Conservation (phyloP, 2,888 invertebrate species). For the Hoplodrina ambigua region DNA sequence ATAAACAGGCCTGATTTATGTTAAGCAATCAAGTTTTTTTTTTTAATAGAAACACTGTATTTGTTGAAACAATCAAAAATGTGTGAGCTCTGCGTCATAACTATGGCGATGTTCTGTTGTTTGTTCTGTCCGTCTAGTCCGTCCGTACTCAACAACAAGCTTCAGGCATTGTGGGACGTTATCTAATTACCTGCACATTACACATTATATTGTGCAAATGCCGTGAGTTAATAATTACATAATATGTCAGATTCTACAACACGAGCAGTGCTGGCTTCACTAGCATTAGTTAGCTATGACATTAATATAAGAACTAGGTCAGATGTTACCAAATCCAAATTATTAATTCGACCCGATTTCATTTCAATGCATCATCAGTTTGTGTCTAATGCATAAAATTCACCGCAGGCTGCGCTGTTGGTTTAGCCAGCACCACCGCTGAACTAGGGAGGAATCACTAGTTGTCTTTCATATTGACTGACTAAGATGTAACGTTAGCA, state of each 20-base stretch:
- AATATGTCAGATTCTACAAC: not conserved
- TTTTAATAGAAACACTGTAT: not conserved
- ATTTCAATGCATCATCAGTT: not conserved
- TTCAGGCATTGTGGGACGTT: too few relatives aligned
- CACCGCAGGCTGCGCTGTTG: not conserved
- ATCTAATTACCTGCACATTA: too few relatives aligned
- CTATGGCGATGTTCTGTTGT: not conserved
- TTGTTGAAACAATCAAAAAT: not conserved
- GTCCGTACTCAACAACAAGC: too few relatives aligned
- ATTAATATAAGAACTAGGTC: conserved; percentile 15
- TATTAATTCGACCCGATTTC: conserved; percentile 7
- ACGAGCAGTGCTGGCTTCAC: not conserved
- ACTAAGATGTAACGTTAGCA: conserved; percentile 3
- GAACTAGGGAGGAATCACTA: not conserved
- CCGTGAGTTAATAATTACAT: conserved; percentile 2
- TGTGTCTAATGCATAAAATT: not conserved
- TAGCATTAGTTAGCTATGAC: conserved; percentile 34
- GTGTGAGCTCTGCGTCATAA: not conserved
- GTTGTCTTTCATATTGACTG: conserved; percentile 6
- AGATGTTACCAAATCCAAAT: conserved; percentile 6
- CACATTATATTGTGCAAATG: not conserved
- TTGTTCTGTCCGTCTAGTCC: not conserved
- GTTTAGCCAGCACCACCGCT: too few relatives aligned
- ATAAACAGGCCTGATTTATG: conserved; percentile 22
- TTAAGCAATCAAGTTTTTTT: not conserved